Conservation (phyloP, 2,888 invertebrate genomes). For the Macaria liturata region DNA sequence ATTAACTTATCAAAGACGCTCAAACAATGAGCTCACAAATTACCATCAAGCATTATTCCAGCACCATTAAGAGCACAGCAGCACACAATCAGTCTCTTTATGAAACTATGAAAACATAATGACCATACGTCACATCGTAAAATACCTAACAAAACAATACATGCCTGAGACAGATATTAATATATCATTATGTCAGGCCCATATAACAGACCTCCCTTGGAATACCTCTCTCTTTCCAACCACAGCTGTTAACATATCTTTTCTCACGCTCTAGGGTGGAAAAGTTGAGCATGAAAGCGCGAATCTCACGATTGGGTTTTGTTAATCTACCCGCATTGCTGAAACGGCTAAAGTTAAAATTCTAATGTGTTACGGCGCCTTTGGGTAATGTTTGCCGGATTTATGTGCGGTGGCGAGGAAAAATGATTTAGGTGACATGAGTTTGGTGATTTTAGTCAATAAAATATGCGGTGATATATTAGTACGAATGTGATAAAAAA, state of each 20-base stretch:
- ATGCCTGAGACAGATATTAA: conserved; percentile 80
- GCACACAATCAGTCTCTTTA: conserved; percentile 64
- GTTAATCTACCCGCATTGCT: conserved; percentile 66
- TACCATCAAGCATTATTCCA: conserved; percentile 59
- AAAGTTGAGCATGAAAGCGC: conserved; percentile 70
- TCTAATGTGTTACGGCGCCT: conserved; percentile 69
- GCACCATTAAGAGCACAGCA: conserved; percentile 75
- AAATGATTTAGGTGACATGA: conserved; percentile 11
- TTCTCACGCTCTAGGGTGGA: conserved; percentile 56
- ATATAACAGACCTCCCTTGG: conserved; percentile 61
- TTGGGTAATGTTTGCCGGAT: conserved; percentile 41
- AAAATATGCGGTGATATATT: background rate
- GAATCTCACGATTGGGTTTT: conserved; percentile 78
- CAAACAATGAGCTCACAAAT: conserved; percentile 52
- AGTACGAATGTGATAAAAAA: no score
- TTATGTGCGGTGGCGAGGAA: conserved; percentile 14
- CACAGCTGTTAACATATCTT: conserved; percentile 17
- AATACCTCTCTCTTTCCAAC: conserved; percentile 45
- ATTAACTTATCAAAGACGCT: conserved; percentile 30
- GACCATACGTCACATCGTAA: conserved; percentile 80
- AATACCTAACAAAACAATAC: conserved; percentile 82
- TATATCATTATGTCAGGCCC: conserved; percentile 83
- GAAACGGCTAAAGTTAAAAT: conserved; percentile 71
- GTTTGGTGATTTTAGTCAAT: background rate
- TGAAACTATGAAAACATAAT: conserved; percentile 82